Conservation (phyloP, 2,888 invertebrate species). For the Nymphalis c-album region DNA sequence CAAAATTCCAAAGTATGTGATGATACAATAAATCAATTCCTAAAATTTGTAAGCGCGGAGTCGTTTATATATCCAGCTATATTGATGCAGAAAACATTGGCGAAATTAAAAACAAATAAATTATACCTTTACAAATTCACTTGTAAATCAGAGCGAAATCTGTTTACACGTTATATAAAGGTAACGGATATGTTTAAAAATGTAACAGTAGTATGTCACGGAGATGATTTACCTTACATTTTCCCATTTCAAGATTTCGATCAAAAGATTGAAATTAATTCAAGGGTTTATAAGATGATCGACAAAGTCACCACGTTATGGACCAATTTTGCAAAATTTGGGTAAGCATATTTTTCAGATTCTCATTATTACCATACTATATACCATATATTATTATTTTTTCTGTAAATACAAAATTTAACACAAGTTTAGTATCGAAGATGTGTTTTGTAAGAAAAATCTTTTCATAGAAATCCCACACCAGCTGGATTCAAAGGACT, state of each 20-base stretch:
- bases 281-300: constrained; percentile 51
- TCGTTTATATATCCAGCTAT: constrained; percentile 32
- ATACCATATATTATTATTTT: no score
- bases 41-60: constrained; percentile 17
- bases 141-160: constrained; percentile 56
- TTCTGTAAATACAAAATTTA: no score
- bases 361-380: background rate
- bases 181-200: constrained; percentile 22
- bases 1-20: constrained; percentile 48
- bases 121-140: constrained; percentile 58
- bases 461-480: constrained; percentile 54
- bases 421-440: background rate
- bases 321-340: constrained; percentile 67
- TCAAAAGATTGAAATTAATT: constrained; percentile 44
- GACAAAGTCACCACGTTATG: constrained; percentile 56
- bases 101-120: constrained; percentile 45
- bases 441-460: background rate
- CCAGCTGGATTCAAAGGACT: constrained; percentile 48
- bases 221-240: constrained; percentile 40
- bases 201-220: constrained; percentile 26
- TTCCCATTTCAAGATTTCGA: constrained; percentile 41
- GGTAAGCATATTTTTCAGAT: constrained; percentile 47
- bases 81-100: constrained; percentile 45
- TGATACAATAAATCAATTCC: constrained; percentile 49
- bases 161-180: constrained; percentile 40